Evolutionary conservation across 2,888 invertebrate species (phyloP).

Genomic region (Hartigia nigra): DNA sequence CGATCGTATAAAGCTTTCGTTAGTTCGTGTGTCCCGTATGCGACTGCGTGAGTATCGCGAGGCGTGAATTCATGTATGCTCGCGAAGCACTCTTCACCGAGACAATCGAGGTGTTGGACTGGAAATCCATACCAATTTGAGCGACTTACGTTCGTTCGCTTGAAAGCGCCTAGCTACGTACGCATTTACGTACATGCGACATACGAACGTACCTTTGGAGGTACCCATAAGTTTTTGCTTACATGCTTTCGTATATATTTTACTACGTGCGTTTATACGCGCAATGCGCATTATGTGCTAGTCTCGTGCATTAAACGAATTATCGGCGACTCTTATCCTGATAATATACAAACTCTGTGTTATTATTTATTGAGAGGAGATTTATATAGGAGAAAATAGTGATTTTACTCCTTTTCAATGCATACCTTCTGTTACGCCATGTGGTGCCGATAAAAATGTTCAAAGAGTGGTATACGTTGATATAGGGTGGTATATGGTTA

Average conservation of each 20-base stretch:
- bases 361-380: background rate
- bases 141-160: conserved; percentile 58
- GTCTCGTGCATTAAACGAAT: background rate
- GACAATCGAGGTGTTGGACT: conserved; percentile 66
- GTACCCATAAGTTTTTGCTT: background rate
- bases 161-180: conserved; percentile 43
- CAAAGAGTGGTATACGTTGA: background rate
- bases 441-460: background rate
- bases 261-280: background rate
- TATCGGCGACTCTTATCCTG: background rate
- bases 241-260: background rate
- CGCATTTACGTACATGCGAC: conserved; percentile 6
- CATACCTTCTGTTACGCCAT: background rate
- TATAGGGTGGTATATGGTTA: no score
- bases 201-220: background rate
- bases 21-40: conserved; percentile 17
- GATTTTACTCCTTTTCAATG: background rate
- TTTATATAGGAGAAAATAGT: background rate
- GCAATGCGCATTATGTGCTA: background rate
- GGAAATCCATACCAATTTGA: conserved; percentile 66
- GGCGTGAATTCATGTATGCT: conserved; percentile 61
- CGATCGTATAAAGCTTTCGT: background rate
- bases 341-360: background rate
- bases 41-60: conserved; percentile 35
- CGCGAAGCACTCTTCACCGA: conserved; percentile 60